Evolutionary conservation across 2,888 invertebrate species (phyloP), one percentile per base, ranked within the genome.

Genomic region (Altica lythri): DNA sequence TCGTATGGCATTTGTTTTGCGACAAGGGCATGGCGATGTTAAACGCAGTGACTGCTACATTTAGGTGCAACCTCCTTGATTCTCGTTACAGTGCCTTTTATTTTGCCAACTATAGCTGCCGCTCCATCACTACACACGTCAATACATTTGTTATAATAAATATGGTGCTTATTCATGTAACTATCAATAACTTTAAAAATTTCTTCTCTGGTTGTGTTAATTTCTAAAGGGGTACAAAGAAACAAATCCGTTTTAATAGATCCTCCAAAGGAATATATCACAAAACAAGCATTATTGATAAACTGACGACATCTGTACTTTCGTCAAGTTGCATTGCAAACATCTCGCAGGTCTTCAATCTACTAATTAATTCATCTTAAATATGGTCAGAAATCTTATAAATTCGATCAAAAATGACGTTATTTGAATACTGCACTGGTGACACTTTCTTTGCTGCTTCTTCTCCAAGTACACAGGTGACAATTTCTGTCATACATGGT

Each of bases 321-420:
- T 62, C 52, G 40, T 62, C 58, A 49, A 60, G 56, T 60, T 62
- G 57, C 22, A 56, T 46, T 54, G 58, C 56, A 53, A 46, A 53
- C 35, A 27, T 45, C 42, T 42, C 27, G 14, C 32, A 6, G n/a
- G 4, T n/a, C n/a, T 35, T 48, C 14, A 49, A 13, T 34, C 35
- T 30, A 12, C 16, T 9, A 32, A 42, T 44, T 18, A 43, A 34
- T 49, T 38, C 34, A 48, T 44, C 16, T 27, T 38, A 37, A 45
- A 38, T 35, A 35, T 44, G n/a, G 16, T 43, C 44, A n/a, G 50
- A 42, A 18, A 50, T 50, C 13, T 50, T 45, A 27, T 46, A 32
- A 16, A 52, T 52, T 16, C 53, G 6, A 44, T 29, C 29, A 25
- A 30, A 35, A 27, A 30, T 44, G 16, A 14, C 8, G 30, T 14